Conservation (phyloP, 2,113 vertebrate genomes). For the Oenanthe melanoleuca region DNA sequence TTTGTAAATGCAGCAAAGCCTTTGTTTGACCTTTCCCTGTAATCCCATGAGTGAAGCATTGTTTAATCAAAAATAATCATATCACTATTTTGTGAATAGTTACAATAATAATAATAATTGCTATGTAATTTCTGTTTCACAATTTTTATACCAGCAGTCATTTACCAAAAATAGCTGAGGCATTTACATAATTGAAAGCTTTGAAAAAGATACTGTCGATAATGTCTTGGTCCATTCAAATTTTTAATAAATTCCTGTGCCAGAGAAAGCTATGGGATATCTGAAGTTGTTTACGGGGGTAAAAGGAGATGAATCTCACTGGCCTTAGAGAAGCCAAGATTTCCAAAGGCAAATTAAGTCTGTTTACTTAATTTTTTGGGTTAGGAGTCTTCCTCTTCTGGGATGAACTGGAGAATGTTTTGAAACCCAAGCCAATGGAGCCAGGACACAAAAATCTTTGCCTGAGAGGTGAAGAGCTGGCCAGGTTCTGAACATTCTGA, state of each 20-base stretch:
- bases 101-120: background rate
- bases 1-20: slow-evolving; percentile 14
- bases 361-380: background rate
- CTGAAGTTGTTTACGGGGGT: background rate
- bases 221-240: background rate
- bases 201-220: background rate
- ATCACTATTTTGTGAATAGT: slow-evolving; percentile 1
- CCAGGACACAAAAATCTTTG: background rate
- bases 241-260: background rate
- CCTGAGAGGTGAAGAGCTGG: accelerated
- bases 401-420: background rate
- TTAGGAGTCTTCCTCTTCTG: background rate
- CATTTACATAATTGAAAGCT: background rate
- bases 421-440: background rate
- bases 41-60: background rate
- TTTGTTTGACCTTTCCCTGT: slow-evolving; percentile 45
- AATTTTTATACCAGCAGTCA: background rate
- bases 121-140: background rate
- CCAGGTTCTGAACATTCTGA: background rate
- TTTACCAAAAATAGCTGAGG: slow-evolving; percentile 21
- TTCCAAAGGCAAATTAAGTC: background rate
- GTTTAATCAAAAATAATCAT: background rate
- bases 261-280: background rate
- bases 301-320: background rate
- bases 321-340: background rate